Percentiles rank a stretch among this genome's conserved stretches.
Evolutionary conservation across 2,797 vertebrate species (phyloP).

Genomic region (Ambastaia sidthimunki): DNA sequence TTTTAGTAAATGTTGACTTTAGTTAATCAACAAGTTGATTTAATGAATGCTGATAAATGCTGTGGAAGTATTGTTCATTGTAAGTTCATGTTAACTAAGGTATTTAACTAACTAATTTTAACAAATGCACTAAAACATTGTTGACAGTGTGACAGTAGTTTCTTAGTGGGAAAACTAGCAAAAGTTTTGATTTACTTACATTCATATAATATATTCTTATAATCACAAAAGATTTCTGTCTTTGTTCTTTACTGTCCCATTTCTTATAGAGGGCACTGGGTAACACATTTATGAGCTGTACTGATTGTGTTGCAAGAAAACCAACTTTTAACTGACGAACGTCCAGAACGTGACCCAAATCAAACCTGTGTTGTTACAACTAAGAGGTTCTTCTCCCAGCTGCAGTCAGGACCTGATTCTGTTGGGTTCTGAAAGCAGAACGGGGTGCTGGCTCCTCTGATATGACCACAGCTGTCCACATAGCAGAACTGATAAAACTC

Average conservation of each 20-base stretch:
- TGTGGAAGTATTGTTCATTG: too few relatives aligned
- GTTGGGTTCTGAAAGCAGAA: slow-evolving; percentile 81
- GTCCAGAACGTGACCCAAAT: not conserved
- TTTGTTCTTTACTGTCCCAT: too few relatives aligned
- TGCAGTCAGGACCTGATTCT: slow-evolving; percentile 68
- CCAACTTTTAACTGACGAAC: not conserved
- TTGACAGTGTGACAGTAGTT: too few relatives aligned
- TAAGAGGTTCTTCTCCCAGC: slow-evolving; percentile 81
- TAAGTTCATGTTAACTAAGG: too few relatives aligned
- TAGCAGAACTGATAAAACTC: slow-evolving; percentile 97
- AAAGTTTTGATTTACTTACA: not conserved
- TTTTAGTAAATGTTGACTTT: too few relatives aligned
- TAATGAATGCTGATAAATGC: too few relatives aligned
- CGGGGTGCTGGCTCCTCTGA: slow-evolving; percentile 87
- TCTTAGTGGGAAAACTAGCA: not conserved
- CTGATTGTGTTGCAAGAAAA: not conserved
- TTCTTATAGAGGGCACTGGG: too few relatives aligned
- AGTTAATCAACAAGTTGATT: too few relatives aligned
- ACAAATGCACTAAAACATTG: too few relatives aligned
- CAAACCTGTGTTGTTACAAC: slow-evolving; percentile 88
- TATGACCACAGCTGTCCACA: slow-evolving; percentile 78
- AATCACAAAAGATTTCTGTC: too few relatives aligned
- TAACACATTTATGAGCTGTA: not conserved
- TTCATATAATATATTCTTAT: too few relatives aligned
- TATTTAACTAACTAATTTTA: too few relatives aligned